Conservation (phyloP, 2,113 vertebrate genomes). For the Empidonax traillii region DNA sequence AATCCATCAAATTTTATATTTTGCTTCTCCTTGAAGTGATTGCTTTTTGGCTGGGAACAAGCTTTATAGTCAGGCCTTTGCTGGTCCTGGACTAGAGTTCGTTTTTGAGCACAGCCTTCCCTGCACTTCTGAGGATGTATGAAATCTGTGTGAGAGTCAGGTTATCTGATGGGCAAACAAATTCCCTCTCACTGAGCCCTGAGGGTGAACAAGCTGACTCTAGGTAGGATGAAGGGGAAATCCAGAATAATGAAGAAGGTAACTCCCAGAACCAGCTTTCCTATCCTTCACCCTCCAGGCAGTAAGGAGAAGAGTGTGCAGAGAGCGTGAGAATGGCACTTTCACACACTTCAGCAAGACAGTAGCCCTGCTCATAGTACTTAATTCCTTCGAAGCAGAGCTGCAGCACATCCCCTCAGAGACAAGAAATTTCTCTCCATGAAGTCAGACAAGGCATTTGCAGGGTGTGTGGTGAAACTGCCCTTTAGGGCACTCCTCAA, state of each 20-base stretch:
- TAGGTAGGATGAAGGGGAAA: constrained; percentile 12
- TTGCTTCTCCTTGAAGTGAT: constrained; percentile 5
- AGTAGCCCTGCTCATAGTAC: neutral
- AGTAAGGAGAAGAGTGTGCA: neutral
- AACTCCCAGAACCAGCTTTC: neutral
- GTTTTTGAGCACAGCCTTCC: neutral
- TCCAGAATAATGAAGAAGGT: neutral
- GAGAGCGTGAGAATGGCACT: neutral
- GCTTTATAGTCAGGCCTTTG: neutral
- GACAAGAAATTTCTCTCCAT: too few species aligned
- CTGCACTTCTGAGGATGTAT: neutral
- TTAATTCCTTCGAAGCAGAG: neutral
- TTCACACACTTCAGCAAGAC: fast-evolving
- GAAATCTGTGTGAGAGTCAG: neutral
- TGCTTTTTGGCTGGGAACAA: neutral
- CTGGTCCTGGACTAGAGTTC: neutral
- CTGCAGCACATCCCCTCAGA: neutral
- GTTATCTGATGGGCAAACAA: constrained; percentile 7
- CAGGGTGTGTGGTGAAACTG: neutral
- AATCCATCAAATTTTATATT: constrained; percentile 24
- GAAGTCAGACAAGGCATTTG: neutral
- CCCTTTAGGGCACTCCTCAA: neutral
- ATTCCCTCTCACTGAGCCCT: neutral
- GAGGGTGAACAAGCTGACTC: neutral
- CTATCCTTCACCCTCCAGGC: neutral